Percentiles rank a stretch among this genome's conserved stretches.
These are phyloP conservation scores for Sarcophaga carnaria DNA, from an alignment of 2,888 invertebrate genomes.

Conservation along the genomic window DNA sequence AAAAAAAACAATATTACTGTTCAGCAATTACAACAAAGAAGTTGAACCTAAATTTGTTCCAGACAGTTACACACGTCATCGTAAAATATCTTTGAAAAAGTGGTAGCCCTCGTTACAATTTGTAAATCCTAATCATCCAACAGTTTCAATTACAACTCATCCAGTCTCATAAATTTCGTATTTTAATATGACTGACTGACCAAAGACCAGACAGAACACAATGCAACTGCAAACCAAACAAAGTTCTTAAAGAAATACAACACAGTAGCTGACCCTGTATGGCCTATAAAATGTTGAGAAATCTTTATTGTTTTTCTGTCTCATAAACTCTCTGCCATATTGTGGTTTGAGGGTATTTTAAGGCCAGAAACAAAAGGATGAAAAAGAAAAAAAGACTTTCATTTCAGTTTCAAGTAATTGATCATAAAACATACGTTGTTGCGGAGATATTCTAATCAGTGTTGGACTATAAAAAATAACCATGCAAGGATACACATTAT, in stretches of 20 bases:
- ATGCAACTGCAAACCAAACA: too few species aligned
- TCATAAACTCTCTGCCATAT: constrained; percentile 55
- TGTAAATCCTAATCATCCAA: constrained; percentile 12
- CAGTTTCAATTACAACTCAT: neutral
- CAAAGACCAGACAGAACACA: constrained; percentile 4
- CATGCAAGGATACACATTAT: too few species aligned
- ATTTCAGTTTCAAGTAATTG: constrained; percentile 15
- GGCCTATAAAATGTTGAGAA: constrained; percentile 51
- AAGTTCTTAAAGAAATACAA: constrained; percentile 11
- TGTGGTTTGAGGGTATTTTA: constrained; percentile 26
- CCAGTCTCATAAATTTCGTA: constrained; percentile 44
- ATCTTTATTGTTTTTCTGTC: constrained; percentile 62
- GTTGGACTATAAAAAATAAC: too few species aligned
- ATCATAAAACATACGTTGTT: constrained; percentile 24
- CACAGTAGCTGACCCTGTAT: constrained; percentile 59
- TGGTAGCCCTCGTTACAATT: constrained; percentile 1
- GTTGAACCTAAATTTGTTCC: constrained; percentile 32
- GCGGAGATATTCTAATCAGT: too few species aligned
- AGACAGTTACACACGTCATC: neutral
- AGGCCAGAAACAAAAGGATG: neutral
- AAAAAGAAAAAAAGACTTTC: neutral
- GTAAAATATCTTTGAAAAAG: neutral
- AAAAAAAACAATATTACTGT: constrained; percentile 4
- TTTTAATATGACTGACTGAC: constrained; percentile 51
- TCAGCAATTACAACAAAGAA: neutral